phyloP scores from a whole-genome alignment of 2,113 vertebrate genomes.

The Panthera leo region DNA sequence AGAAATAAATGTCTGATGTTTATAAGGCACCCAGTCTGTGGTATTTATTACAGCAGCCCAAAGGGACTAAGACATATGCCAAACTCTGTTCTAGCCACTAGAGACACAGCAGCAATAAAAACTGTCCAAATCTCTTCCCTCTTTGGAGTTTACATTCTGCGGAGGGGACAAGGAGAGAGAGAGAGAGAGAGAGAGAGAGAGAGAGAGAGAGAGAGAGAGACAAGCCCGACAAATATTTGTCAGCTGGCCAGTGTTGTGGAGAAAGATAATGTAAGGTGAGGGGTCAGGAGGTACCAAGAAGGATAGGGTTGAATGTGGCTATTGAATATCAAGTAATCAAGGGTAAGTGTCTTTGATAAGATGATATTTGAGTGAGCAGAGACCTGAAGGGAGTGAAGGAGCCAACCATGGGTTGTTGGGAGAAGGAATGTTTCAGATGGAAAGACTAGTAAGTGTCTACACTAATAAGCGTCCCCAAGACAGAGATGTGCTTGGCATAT shows the following conservation, averaged over 20 bases:
- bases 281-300: not conserved
- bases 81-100: not conserved
- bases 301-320: not conserved
- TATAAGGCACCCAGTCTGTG: not conserved
- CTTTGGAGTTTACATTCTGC: not conserved
- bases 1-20: not conserved
- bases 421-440: not conserved
- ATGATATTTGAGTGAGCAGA: not conserved
- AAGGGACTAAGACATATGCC: not conserved
- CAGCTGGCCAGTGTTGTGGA: not conserved
- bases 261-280: not conserved
- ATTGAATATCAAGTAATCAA: not conserved
- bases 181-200: too few relatives aligned
- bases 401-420: not conserved
- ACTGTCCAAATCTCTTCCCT: not conserved
- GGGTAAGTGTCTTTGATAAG: not conserved
- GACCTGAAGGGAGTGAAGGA: not conserved
- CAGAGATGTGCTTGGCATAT: not conserved
- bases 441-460: not conserved
- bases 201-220: too few relatives aligned
- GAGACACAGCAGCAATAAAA: not conserved
- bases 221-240: not conserved
- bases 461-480: too few relatives aligned
- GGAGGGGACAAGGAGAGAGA: not conserved
- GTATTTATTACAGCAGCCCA: not conserved